phyloP scores from a whole-genome alignment of 2,113 vertebrate species.

The Procavia capensis region DNA sequence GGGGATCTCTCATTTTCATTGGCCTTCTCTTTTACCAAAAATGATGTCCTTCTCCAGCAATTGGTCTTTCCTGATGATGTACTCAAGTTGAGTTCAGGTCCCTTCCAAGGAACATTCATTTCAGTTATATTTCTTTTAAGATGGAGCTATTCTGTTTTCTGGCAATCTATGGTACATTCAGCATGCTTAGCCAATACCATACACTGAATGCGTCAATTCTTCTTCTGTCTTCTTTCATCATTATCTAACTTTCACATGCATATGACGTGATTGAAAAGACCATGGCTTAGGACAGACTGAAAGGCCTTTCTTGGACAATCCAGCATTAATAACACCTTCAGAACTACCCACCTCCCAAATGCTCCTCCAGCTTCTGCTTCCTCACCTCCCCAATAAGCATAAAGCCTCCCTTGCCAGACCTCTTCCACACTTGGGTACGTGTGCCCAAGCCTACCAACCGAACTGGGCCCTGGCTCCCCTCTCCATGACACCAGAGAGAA shows the following conservation, averaged over 20 bases:
- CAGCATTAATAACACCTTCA: neutral
- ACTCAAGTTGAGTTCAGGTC: neutral
- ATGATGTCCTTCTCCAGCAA: neutral
- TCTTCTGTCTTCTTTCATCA: neutral
- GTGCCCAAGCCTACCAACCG: neutral
- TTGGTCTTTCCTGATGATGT: neutral
- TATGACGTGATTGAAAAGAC: neutral
- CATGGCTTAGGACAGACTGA: neutral
- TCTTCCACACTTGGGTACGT: neutral
- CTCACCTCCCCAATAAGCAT: neutral
- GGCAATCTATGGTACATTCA: neutral
- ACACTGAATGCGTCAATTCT: neutral
- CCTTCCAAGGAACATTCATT: neutral
- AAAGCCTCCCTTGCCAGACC: neutral
- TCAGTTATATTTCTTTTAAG: neutral
- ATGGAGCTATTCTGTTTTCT: neutral
- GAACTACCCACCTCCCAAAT: neutral
- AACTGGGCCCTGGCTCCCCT: neutral
- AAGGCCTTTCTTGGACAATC: neutral
- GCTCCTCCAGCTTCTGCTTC: neutral
- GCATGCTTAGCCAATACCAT: neutral
- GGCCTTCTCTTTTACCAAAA: neutral
- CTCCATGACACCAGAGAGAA: neutral
- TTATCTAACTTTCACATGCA: neutral
- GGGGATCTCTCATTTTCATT: neutral